A percentile compares a stretch with the other conserved stretches of the same genome.
Conservation (phyloP, 2,888 invertebrate genomes). For the Mesoligia furuncula region DNA sequence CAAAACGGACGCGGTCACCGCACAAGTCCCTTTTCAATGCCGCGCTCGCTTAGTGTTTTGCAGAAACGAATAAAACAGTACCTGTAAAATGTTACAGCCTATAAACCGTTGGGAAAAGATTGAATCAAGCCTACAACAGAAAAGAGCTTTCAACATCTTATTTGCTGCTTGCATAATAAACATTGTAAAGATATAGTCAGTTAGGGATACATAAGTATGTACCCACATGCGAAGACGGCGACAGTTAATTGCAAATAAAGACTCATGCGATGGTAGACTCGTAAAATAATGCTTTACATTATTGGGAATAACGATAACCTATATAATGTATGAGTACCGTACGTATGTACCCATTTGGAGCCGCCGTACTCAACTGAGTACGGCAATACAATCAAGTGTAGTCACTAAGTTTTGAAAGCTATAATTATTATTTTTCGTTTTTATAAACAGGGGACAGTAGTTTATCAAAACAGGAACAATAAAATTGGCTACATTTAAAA, state of each 20-base stretch:
- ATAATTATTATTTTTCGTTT: not conserved
- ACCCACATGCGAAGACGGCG: not conserved
- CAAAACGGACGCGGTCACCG: constrained; percentile 83
- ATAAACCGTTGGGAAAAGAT: constrained; percentile 41
- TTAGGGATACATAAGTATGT: constrained; percentile 1
- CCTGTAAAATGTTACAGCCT: constrained; percentile 47
- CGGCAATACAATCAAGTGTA: not conserved
- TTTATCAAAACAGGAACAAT: not conserved
- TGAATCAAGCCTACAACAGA: constrained; percentile 23
- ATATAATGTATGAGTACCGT: not conserved
- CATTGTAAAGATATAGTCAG: constrained; percentile 19
- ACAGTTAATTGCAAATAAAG: constrained; percentile 35
- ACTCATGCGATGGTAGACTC: constrained; percentile 15
- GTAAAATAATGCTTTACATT: constrained; percentile 32
- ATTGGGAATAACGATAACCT: constrained; percentile 2
- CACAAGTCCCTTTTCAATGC: constrained; percentile 80
- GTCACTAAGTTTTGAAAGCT: not conserved
- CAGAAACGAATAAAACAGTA: constrained; percentile 55
- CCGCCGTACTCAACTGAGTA: not conserved
- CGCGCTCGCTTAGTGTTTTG: constrained; percentile 64
- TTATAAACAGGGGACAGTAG: not conserved
- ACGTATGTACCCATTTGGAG: not conserved
- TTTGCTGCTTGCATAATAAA: constrained; percentile 27
- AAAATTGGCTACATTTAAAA: not conserved
- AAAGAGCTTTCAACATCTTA: constrained; percentile 29